Percentiles rank a stretch among this genome's conserved stretches.
Conservation (phyloP, 2,113 vertebrate genomes). For the Albula glossodonta region DNA sequence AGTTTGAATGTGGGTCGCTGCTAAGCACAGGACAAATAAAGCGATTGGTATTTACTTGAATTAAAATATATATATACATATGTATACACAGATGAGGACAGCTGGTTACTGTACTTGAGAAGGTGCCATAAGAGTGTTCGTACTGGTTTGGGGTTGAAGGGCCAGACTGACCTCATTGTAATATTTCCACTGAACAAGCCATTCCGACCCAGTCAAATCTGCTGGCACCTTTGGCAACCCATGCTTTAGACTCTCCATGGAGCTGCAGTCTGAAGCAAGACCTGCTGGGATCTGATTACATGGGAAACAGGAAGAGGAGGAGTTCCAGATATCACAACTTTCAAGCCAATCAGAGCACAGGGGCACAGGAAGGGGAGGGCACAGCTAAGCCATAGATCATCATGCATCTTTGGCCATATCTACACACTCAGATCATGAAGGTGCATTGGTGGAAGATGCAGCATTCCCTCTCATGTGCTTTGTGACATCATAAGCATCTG, state of each 20-base stretch:
- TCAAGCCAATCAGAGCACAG: conserved; percentile 1
- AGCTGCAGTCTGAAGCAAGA: neutral
- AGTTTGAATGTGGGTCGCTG: neutral
- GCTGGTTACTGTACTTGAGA: neutral
- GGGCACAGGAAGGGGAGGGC: neutral
- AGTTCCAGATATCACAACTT: neutral
- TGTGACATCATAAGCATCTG: neutral
- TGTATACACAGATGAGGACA: neutral
- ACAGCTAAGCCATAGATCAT: neutral
- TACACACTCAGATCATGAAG: conserved; percentile 6
- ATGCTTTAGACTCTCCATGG: conserved; percentile 17
- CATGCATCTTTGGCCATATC: neutral
- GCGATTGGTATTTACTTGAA: conserved; percentile 28
- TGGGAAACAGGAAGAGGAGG: neutral
- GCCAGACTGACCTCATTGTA: conserved; percentile 3
- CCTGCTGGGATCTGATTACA: neutral
- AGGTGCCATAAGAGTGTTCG: neutral
- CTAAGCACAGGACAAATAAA: neutral
- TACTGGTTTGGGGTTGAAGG: neutral
- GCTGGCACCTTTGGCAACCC: neutral
- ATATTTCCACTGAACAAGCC: conserved; percentile 13
- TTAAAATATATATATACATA: neutral
- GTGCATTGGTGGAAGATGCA: neutral
- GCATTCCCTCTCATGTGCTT: neutral
- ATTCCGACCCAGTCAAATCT: neutral